Percentiles rank a stretch among this genome's conserved stretches.
Conservation (phyloP, 2,797 vertebrate species). For the Macropodus opercularis region DNA sequence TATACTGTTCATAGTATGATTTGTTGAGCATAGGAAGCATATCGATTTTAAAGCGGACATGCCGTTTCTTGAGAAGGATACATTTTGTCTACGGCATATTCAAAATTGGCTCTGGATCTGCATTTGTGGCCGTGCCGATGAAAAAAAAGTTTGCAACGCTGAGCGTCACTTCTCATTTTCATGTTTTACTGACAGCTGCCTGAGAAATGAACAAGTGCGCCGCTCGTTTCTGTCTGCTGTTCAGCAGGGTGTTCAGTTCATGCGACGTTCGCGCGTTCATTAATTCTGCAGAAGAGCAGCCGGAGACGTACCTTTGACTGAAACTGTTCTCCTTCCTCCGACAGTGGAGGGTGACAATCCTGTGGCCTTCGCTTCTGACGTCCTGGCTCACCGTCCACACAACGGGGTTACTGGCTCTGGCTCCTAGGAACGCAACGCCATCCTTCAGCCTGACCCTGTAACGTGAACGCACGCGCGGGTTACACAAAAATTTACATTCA, state of each 20-base stretch:
- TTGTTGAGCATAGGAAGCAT: too few relatives aligned
- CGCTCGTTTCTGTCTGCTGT: conserved; percentile 35
- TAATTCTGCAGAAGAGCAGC: background rate
- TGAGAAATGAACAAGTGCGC: conserved; percentile 36
- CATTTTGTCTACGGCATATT: conserved; percentile 16
- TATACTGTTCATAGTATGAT: too few relatives aligned
- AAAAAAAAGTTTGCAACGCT: conserved; percentile 32
- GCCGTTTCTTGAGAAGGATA: conserved; percentile 22
- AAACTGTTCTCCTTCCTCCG: conserved; percentile 85
- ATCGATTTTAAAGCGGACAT: background rate
- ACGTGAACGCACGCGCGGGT: conserved; percentile 26
- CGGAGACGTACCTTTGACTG: conserved; percentile 83
- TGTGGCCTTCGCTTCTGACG: conserved; percentile 87
- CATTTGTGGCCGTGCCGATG: conserved; percentile 11
- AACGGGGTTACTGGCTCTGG: conserved; percentile 85
- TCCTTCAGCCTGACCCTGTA: conserved; percentile 93
- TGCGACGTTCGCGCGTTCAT: conserved; percentile 42
- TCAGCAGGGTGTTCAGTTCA: conserved; percentile 27
- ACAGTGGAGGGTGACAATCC: conserved; percentile 87
- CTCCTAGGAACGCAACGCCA: conserved; percentile 87
- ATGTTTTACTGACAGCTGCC: conserved; percentile 40
- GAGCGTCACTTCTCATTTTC: conserved; percentile 37
- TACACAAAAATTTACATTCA: background rate
- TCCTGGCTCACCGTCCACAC: conserved; percentile 92
- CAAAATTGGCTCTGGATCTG: conserved; percentile 10